These are phyloP conservation scores for Prunella fulvescens DNA, from an alignment of 2,113 vertebrate genomes.

Conservation along the genomic window DNA sequence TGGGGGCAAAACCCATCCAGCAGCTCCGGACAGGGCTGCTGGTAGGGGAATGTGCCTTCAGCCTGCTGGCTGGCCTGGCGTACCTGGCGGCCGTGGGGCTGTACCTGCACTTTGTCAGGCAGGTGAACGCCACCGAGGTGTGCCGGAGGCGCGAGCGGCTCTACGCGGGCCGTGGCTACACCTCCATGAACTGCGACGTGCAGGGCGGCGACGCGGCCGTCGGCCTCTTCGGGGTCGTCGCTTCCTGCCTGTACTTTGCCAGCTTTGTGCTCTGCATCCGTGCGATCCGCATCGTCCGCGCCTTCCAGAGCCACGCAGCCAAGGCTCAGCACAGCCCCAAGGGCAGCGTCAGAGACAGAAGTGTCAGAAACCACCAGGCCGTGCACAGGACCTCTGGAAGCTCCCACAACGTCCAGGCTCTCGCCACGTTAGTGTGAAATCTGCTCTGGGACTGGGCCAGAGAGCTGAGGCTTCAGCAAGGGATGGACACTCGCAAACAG, in stretches of 20 bases:
- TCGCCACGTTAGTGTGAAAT: slow-evolving; percentile 57
- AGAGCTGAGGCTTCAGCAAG: not conserved
- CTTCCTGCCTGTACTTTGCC: slow-evolving; percentile 69
- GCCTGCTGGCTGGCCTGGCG: slow-evolving; percentile 54
- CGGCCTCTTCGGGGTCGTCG: slow-evolving; percentile 74
- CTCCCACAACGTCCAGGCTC: not conserved
- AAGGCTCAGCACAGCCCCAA: not conserved
- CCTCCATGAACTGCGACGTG: slow-evolving; percentile 84
- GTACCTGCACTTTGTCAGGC: slow-evolving; percentile 82
- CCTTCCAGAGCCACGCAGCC: not conserved
- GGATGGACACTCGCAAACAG: not conserved
- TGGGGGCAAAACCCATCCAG: slow-evolving; percentile 77
- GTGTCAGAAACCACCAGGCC: accelerated
- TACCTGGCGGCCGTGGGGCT: slow-evolving; percentile 81
- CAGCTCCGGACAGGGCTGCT: slow-evolving; percentile 71
- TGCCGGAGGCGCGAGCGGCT: slow-evolving; percentile 76
- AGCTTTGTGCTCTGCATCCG: slow-evolving; percentile 69
- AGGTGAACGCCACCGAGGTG: slow-evolving; percentile 79
- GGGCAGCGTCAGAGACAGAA: not conserved
- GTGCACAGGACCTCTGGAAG: not conserved
- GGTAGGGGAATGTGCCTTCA: slow-evolving; percentile 73
- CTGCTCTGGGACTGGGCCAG: not conserved
- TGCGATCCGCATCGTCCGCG: slow-evolving; percentile 48
- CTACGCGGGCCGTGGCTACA: slow-evolving; percentile 79
- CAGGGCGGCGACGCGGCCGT: slow-evolving; percentile 79